Evolutionary conservation across 1,140 invertebrate genomes (phyloP).

Genomic region (Drosophila ironensis): DNA sequence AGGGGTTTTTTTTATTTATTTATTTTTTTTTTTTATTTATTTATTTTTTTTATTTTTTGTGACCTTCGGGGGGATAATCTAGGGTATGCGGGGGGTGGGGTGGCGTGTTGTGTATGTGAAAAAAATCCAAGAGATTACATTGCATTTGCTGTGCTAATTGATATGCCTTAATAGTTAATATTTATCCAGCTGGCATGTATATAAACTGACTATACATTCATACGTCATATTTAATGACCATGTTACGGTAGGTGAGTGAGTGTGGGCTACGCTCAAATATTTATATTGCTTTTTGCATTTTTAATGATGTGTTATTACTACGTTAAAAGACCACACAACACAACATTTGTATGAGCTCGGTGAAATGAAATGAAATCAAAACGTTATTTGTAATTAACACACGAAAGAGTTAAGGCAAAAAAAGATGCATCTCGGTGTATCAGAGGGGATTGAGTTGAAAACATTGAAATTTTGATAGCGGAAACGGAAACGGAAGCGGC

Average conservation of each 20-base stretch:
- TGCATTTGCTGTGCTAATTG: slow-evolving; percentile 31
- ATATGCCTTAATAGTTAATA: slow-evolving; percentile 46
- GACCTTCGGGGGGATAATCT: slow-evolving; percentile 25
- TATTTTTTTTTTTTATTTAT: no score
- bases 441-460: background rate
- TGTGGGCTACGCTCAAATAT: slow-evolving; percentile 47
- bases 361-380: slow-evolving; percentile 56
- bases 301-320: slow-evolving; percentile 68
- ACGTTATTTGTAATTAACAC: slow-evolving; percentile 35
- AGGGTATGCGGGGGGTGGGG: background rate
- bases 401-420: slow-evolving; percentile 26
- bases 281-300: slow-evolving; percentile 46
- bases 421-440: no score
- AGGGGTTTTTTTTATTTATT: no score
- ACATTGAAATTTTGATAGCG: background rate
- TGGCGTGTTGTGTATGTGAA: background rate
- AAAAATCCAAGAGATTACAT: slow-evolving; percentile 7
- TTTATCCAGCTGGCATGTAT: slow-evolving; percentile 26
- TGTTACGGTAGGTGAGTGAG: slow-evolving; percentile 15
- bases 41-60: no score
- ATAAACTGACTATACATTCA: slow-evolving; percentile 4
- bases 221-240: slow-evolving; percentile 16
- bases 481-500: background rate
- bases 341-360: slow-evolving; percentile 50
- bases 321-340: slow-evolving; percentile 64